A percentile compares a stretch with the other conserved stretches of the same genome.
Conservation (phyloP, 2,113 vertebrate species). For the Pleuronectes platessa region DNA sequence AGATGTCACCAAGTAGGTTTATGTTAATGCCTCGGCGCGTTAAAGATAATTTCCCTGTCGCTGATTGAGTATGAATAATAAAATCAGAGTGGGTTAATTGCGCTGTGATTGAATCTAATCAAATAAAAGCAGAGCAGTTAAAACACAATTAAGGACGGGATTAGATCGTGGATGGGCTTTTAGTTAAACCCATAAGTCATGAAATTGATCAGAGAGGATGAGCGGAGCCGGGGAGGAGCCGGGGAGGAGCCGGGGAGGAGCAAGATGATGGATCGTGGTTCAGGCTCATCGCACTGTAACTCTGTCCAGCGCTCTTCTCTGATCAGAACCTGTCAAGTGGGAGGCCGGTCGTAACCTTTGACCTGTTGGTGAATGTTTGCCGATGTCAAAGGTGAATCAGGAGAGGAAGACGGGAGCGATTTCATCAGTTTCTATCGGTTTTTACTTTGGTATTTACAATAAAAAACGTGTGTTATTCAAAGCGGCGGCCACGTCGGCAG, state of each 20-base stretch:
- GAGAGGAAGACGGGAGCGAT: not conserved
- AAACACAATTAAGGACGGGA: slow-evolving; percentile 68
- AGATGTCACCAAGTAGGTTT: slow-evolving; percentile 25
- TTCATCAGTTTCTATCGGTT: slow-evolving; percentile 21
- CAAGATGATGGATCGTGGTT: slow-evolving; percentile 53
- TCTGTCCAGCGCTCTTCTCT: slow-evolving; percentile 26
- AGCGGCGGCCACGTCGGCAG: slow-evolving; percentile 19
- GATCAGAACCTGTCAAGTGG: slow-evolving; percentile 28
- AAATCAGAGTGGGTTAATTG: slow-evolving; percentile 56
- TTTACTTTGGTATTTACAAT: slow-evolving; percentile 17
- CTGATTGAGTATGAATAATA: slow-evolving; percentile 48
- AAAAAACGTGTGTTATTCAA: slow-evolving; percentile 34
- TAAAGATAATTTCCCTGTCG: slow-evolving; percentile 50
- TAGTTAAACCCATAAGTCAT: slow-evolving; percentile 64
- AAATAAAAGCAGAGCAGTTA: slow-evolving; percentile 64
- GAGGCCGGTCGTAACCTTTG: slow-evolving; percentile 36
- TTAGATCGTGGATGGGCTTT: slow-evolving; percentile 61
- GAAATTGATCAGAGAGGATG: slow-evolving; percentile 62
- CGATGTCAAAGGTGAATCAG: slow-evolving; percentile 15
- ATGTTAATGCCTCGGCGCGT: slow-evolving; percentile 43
- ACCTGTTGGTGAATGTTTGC: slow-evolving; percentile 37
- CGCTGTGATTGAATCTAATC: slow-evolving; percentile 61
- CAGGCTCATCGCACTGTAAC: slow-evolving; percentile 27
- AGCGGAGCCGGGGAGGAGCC: slow-evolving; percentile 22
- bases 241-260: slow-evolving; percentile 21